Conservation (phyloP, 2,113 vertebrate genomes). For the Lepidothrix coronata region DNA sequence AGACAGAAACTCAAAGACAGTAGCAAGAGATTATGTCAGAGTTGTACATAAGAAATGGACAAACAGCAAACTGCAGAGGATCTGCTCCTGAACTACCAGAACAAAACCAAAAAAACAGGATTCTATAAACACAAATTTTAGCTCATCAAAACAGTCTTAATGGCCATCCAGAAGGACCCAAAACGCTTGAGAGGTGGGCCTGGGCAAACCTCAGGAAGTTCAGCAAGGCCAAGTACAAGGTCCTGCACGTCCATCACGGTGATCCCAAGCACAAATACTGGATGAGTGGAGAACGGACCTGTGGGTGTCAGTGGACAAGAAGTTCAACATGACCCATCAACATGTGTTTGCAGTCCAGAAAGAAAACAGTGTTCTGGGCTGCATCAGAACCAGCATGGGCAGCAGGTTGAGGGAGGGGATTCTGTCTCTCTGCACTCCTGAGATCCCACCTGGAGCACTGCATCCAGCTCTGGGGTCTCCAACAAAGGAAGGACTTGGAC, state of each 20-base stretch:
- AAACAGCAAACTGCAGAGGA: neutral
- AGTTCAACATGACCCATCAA: neutral
- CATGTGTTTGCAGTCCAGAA: neutral
- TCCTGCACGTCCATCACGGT: fast-evolving
- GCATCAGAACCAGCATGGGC: neutral
- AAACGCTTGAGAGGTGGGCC: neutral
- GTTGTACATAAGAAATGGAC: fast-evolving
- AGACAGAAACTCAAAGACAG: neutral
- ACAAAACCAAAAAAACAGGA: neutral
- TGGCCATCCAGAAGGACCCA: neutral
- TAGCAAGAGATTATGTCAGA: neutral
- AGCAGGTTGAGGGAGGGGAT: neutral
- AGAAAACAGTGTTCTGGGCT: neutral
- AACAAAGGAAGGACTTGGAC: neutral
- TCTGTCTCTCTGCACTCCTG: neutral
- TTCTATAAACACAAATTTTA: neutral
- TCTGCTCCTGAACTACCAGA: neutral
- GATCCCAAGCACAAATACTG: neutral
- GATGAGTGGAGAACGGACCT: neutral
- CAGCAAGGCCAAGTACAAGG: neutral
- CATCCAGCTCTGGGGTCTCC: neutral
- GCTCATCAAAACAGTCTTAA: neutral
- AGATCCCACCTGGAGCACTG: neutral
- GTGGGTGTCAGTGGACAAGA: neutral
- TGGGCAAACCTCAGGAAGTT: neutral